Evolutionary conservation across 2,888 invertebrate genomes (phyloP), one percentile per base, ranked within the genome.

Genomic region (Sussaba pulchella): DNA sequence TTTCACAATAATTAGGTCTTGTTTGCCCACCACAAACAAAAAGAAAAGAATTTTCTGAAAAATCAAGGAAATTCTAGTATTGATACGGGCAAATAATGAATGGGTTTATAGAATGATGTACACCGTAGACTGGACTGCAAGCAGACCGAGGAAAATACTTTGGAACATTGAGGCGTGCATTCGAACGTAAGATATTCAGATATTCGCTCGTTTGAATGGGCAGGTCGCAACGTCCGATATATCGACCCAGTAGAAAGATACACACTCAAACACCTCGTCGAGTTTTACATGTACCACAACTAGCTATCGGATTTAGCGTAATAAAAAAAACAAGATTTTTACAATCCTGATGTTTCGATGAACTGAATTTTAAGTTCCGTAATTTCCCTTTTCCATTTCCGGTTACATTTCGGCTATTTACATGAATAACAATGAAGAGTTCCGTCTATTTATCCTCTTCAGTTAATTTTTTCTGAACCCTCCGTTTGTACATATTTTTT

Each of bases 171-270:
- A 54, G 5, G 31, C 31, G 39, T 39, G 8, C 57, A 57, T 36
- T 57, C 31, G 10, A 36, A 36, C 57, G 57, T 57, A 36, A n/a
- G n/a, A n/a, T n/a, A n/a, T n/a, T n/a, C n/a, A 59, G 17, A 36
- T 57, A 57, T 57, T 39, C 59, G 59, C 59, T 59, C 59, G 59
- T 39, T 36, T 39, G 39, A 59, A 31, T 17, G 57, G 36, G 26
- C 59, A 59, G 39, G 39, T 57, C 31, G 57, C 57, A 36, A 17
- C 19, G 39, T 19, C 59, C 59, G 59, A 59, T 59, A 59, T 59
- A 59, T 39, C 59, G 59, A 59, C 36, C 57, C 36, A 36, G 39
- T 59, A 12, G 17, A 19, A 14, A 39, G 39, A 39, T 39, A 39
- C 39, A 59, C 39, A 39, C 14, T 14, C 4, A 26, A 54, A 14